Evolutionary conservation across 2,888 invertebrate species (phyloP).

Genomic region (Coremacera marginata): DNA sequence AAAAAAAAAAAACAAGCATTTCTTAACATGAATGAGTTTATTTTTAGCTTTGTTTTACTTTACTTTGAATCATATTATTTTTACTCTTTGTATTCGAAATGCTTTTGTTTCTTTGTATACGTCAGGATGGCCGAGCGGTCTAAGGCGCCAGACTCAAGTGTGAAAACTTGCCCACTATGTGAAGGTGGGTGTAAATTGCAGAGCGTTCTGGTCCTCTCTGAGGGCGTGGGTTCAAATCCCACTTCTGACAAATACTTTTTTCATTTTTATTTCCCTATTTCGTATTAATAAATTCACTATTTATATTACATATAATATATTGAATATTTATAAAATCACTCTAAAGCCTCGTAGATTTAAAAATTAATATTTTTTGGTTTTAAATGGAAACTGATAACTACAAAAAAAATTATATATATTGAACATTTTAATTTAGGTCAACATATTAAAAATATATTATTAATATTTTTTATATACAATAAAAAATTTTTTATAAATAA

Average conservation of each 20-base stretch:
- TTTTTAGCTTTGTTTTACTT: neutral
- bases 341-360: too few relatives aligned
- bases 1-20: neutral
- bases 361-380: too few relatives aligned
- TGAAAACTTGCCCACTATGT: slow-evolving; percentile 44
- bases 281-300: neutral
- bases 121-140: slow-evolving; percentile 55
- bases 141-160: slow-evolving; percentile 57
- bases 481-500: too few relatives aligned
- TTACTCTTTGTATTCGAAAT: neutral
- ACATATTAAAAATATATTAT: too few relatives aligned
- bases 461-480: too few relatives aligned
- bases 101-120: neutral
- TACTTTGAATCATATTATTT: neutral
- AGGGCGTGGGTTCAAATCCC: slow-evolving; percentile 50
- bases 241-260: slow-evolving; percentile 46
- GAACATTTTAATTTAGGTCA: too few relatives aligned
- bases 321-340: too few relatives aligned
- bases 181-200: neutral
- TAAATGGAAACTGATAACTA: too few relatives aligned
- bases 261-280: neutral
- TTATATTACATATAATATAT: too few relatives aligned
- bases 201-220: slow-evolving; percentile 46
- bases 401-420: too few relatives aligned
- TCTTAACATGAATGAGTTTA: neutral